A percentile compares a stretch with the other conserved stretches of the same genome.
phyloP scores from a whole-genome alignment of 2,888 invertebrate genomes.

The Tholera decimalis region DNA sequence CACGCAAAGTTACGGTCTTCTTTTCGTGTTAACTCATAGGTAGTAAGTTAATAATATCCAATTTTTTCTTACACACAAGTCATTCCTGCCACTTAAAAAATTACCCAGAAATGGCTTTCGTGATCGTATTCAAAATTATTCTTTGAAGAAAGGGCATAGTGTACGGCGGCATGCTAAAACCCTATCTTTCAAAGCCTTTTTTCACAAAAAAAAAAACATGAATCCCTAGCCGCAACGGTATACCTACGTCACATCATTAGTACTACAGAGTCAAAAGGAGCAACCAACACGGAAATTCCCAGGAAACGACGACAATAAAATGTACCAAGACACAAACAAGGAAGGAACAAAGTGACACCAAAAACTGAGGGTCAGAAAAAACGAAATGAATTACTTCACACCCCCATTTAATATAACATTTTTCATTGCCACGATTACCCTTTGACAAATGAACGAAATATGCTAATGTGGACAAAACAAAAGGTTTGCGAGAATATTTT shows the following conservation, averaged over 20 bases:
- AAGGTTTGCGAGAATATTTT: slow-evolving; percentile 34
- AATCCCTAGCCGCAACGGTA: background rate
- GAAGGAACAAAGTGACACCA: slow-evolving; percentile 34
- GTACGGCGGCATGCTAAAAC: no score
- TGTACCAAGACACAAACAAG: background rate
- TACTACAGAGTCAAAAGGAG: slow-evolving; percentile 9
- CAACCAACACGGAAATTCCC: slow-evolving; percentile 25
- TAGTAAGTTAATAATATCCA: no score
- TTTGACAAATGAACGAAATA: slow-evolving; percentile 61
- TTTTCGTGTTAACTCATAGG: no score
- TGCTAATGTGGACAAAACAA: slow-evolving; percentile 55
- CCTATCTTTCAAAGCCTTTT: background rate
- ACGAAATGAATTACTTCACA: slow-evolving; percentile 36
- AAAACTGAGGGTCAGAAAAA: slow-evolving; percentile 35
- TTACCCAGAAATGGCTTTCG: no score
- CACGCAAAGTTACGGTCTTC: no score
- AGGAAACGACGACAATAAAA: slow-evolving; percentile 23
- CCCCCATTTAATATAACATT: slow-evolving; percentile 46
- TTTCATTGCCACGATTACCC: slow-evolving; percentile 51
- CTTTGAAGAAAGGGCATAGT: no score
- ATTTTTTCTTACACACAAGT: no score
- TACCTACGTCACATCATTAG: slow-evolving; percentile 10
- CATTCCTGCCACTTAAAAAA: no score
- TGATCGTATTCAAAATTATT: no score
- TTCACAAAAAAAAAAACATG: background rate